Base-by-base conservation (phyloP, 2,888 invertebrate species). In the Scaeva pyrastri region DNA sequence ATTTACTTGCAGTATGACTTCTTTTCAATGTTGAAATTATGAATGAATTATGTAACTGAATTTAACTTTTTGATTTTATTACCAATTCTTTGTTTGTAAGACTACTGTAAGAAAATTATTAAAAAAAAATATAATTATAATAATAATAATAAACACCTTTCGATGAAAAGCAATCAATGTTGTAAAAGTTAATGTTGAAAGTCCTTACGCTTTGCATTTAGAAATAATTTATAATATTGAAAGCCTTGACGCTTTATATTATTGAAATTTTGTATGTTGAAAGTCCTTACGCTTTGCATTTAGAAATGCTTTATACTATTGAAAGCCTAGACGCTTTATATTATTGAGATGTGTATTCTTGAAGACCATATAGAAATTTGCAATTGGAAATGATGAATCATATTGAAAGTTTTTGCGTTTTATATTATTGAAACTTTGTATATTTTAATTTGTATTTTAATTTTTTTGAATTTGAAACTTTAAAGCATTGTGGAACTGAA, bases 291-390 rank as follows among this genome's bases (percentile, higher is more conserved):
- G 41, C 41, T 41, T 41, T 41, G 41, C 41, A 41, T 12, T 41
- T 41, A 45, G 6, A 45, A 45, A 43, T n/a, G 7, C 5, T 12
- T 39, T 10, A 43, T 62, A 23, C 41, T 41, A 43, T 60, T 31
- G 21, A 60, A 60, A 60, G 43, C 39, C 12, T 14, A 43, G 1
- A 41, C 4, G 60, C 60, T 41, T 60, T 60, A 41, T 60, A 21
- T 31, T 43, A n/a, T 14, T 43, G 43, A n/a, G 43, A 43, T 43
- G 43, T 6, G 2, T 14, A 43, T n/a, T n/a, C n/a, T 14, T n/a
- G 39, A 39, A 39, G 10, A 10, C 39, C 39, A 7, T 39, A 39
- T 39, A 39, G 10, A 7, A 10, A 7, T 39, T 39, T 39, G 39
- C 39, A 39, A n/a, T 43, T 43, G n/a, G 43, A n/a, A 43, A 43